Percentiles rank a stretch among this genome's conserved stretches.
Evolutionary conservation across 2,113 vertebrate genomes (phyloP).

Genomic region (Phyllostomus hastatus): DNA sequence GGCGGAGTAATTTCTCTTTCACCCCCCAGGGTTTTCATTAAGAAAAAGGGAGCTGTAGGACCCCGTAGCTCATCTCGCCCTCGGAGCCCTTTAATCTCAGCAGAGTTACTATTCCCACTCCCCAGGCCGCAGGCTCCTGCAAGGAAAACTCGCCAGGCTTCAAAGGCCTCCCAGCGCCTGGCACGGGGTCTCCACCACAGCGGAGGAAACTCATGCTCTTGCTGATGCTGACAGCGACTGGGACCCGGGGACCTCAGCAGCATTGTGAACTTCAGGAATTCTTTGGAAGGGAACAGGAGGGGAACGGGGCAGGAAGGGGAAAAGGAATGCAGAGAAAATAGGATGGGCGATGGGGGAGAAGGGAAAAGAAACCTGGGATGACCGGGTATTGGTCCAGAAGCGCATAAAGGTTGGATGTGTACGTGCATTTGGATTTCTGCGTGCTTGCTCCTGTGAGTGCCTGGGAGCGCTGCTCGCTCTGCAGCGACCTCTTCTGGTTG

Average conservation of each 20-base stretch:
- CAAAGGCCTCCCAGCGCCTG: neutral
- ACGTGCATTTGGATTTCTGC: neutral
- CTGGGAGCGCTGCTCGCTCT: conserved; percentile 21
- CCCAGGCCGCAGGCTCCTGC: neutral
- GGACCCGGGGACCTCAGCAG: neutral
- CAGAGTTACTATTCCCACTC: neutral
- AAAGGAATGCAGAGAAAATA: neutral
- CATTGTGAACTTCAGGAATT: neutral
- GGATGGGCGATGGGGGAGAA: neutral
- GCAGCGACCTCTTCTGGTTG: conserved; percentile 70
- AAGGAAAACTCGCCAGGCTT: neutral
- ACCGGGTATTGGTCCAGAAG: neutral
- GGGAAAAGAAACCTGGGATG: neutral
- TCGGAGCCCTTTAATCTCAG: neutral
- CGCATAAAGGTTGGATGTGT: neutral
- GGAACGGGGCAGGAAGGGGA: neutral
- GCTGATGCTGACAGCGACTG: neutral
- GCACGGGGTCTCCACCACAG: neutral
- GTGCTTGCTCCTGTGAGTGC: neutral
- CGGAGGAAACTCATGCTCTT: neutral
- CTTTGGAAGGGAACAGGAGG: neutral
- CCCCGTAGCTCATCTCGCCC: neutral
- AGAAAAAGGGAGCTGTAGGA: neutral
- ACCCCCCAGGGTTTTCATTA: neutral
- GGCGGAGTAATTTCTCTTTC: neutral